Percentiles rank a stretch among this genome's conserved stretches.
phyloP scores from a whole-genome alignment of 1,140 invertebrate species.

The Oscheius sp. region DNA sequence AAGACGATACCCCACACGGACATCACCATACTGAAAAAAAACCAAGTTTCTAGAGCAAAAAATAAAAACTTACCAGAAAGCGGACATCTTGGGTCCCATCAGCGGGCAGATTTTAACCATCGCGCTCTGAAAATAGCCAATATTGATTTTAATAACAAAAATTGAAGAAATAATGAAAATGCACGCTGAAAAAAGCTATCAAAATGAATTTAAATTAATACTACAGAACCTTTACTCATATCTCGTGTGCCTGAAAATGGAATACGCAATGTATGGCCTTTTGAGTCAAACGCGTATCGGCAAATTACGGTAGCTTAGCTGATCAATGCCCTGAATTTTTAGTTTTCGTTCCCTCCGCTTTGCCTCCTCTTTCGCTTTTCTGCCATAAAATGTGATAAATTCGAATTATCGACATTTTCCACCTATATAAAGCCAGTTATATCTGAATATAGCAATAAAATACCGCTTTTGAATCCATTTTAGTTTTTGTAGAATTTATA shows the following conservation, averaged over 20 bases:
- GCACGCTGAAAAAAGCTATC: background rate
- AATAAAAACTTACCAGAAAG: slow-evolving; percentile 54
- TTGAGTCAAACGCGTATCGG: too few relatives aligned
- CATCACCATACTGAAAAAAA: slow-evolving; percentile 58
- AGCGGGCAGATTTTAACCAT: slow-evolving; percentile 59
- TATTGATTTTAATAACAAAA: slow-evolving; percentile 11
- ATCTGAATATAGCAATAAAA: background rate
- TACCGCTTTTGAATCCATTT: background rate
- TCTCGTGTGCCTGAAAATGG: too few relatives aligned
- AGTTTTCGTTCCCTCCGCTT: background rate
- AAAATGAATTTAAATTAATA: too few relatives aligned
- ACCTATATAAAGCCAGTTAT: background rate
- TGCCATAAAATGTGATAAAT: background rate
- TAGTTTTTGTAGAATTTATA: background rate
- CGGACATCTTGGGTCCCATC: slow-evolving; percentile 58
- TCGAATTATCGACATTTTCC: background rate
- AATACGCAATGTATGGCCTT: too few relatives aligned
- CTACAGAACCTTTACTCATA: too few relatives aligned
- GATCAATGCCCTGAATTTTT: too few relatives aligned
- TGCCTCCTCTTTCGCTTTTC: background rate
- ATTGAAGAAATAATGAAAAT: slow-evolving; percentile 19
- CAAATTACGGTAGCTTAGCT: too few relatives aligned
- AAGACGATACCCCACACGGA: slow-evolving; percentile 60
- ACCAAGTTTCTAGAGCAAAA: slow-evolving; percentile 6
- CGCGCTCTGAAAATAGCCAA: too few relatives aligned